phyloP scores from a whole-genome alignment of 2,113 vertebrate species.

The Zosterops lateralis region DNA sequence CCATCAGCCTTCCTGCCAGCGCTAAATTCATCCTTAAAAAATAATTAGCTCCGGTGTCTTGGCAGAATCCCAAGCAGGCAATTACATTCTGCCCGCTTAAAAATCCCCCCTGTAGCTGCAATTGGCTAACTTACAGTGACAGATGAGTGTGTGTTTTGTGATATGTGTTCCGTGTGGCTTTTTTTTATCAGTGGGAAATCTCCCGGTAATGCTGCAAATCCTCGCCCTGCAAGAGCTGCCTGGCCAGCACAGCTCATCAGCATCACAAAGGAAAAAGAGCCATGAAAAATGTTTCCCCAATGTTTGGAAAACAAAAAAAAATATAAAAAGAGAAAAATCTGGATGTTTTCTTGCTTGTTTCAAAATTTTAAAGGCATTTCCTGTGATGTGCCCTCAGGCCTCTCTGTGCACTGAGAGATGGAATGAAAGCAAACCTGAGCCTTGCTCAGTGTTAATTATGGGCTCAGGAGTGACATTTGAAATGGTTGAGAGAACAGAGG shows the following conservation, averaged over 20 bases:
- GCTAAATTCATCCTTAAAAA: conserved; percentile 32
- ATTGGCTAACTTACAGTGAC: conserved; percentile 26
- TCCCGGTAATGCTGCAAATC: background rate
- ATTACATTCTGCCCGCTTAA: conserved; percentile 37
- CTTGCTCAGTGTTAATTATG: background rate
- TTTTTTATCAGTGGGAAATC: conserved; percentile 12
- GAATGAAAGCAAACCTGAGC: background rate
- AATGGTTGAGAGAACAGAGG: background rate
- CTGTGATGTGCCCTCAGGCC: background rate
- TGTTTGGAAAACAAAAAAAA: background rate
- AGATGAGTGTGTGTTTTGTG: conserved; percentile 21
- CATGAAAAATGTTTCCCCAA: background rate
- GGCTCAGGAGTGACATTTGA: background rate
- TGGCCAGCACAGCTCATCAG: background rate
- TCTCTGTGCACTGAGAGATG: background rate
- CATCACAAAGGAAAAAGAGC: background rate
- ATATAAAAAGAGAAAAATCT: background rate
- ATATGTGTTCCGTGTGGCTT: background rate
- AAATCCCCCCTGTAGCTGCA: conserved; percentile 22
- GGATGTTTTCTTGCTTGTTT: background rate
- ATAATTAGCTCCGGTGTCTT: conserved; percentile 43
- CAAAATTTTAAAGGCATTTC: background rate
- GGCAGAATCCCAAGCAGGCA: conserved; percentile 34
- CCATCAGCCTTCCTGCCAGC: background rate
- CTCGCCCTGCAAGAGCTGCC: background rate